Conservation (phyloP, 1,140 invertebrate species). For the Psilanteris sp. region DNA sequence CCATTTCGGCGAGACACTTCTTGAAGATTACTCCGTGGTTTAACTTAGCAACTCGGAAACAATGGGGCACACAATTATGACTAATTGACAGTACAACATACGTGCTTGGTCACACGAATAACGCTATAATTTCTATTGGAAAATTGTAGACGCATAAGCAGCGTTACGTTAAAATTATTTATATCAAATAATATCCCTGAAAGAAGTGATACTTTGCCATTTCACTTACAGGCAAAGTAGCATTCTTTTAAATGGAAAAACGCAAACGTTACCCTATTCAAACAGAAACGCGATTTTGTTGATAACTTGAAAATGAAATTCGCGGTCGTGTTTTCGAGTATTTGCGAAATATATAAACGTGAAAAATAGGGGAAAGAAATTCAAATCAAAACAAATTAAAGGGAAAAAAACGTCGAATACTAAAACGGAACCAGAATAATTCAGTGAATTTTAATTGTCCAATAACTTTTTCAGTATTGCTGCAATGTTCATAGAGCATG, state of each 20-base stretch:
- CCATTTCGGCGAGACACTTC: slow-evolving; percentile 83
- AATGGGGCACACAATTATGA: slow-evolving; percentile 13
- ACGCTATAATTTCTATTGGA: background rate
- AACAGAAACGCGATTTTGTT: too few species aligned
- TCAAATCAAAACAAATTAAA: too few species aligned
- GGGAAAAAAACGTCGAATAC: too few species aligned
- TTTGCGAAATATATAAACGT: too few species aligned
- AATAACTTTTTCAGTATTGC: too few species aligned
- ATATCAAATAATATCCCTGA: slow-evolving; percentile 16
- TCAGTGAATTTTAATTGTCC: too few species aligned
- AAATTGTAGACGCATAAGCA: slow-evolving; percentile 9
- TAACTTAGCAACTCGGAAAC: slow-evolving; percentile 52
- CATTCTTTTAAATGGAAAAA: background rate
- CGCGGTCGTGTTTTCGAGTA: too few species aligned
- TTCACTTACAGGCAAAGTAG: slow-evolving; percentile 5
- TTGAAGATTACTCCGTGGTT: slow-evolving; percentile 79
- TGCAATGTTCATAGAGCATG: too few species aligned
- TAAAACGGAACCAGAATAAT: too few species aligned
- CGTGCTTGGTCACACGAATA: background rate
- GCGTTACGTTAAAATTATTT: slow-evolving; percentile 18
- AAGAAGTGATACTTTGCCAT: slow-evolving; percentile 21
- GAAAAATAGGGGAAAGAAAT: too few species aligned
- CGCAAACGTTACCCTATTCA: background rate
- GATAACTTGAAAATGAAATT: too few species aligned
- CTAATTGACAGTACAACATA: slow-evolving; percentile 17